phyloP scores from a whole-genome alignment of 2,888 invertebrate species.

The Macroteleia sp. region DNA sequence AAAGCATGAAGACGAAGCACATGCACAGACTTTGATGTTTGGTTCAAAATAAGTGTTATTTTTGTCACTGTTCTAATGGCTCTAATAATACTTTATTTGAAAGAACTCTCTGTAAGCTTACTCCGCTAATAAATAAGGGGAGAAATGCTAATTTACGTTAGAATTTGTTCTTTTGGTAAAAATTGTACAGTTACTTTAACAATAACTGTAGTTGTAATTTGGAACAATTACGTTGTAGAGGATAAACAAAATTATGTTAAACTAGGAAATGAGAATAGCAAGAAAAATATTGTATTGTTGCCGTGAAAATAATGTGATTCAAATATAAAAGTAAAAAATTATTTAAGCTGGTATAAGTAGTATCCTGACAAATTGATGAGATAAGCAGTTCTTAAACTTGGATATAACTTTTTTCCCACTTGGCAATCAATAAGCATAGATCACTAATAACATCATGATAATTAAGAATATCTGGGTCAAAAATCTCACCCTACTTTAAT shows the following conservation, averaged over 20 bases:
- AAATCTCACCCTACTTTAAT: slow-evolving; percentile 27
- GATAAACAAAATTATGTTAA: too few species aligned
- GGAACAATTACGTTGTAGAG: too few species aligned
- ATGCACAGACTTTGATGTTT: slow-evolving; percentile 24
- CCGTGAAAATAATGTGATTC: too few species aligned
- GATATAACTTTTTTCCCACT: slow-evolving; percentile 17
- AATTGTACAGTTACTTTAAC: too few species aligned
- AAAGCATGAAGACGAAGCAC: slow-evolving; percentile 2
- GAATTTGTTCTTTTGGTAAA: neutral
- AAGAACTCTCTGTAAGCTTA: slow-evolving; percentile 5
- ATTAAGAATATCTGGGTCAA: slow-evolving; percentile 36
- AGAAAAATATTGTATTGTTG: too few species aligned
- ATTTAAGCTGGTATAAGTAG: too few species aligned
- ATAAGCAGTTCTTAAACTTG: too few species aligned
- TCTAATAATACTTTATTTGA: slow-evolving; percentile 15
- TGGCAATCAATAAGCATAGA: slow-evolving; percentile 27
- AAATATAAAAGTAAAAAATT: too few species aligned
- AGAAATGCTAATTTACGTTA: slow-evolving; percentile 15
- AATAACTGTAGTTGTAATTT: too few species aligned
- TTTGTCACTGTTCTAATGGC: slow-evolving; percentile 25
- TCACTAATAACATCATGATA: slow-evolving; percentile 27
- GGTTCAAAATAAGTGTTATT: neutral
- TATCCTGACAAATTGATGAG: too few species aligned
- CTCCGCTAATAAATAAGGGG: slow-evolving; percentile 11
- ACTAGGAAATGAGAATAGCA: too few species aligned